Evolutionary conservation across 2,797 vertebrate species (phyloP).

Genomic region (Clamator glandarius): DNA sequence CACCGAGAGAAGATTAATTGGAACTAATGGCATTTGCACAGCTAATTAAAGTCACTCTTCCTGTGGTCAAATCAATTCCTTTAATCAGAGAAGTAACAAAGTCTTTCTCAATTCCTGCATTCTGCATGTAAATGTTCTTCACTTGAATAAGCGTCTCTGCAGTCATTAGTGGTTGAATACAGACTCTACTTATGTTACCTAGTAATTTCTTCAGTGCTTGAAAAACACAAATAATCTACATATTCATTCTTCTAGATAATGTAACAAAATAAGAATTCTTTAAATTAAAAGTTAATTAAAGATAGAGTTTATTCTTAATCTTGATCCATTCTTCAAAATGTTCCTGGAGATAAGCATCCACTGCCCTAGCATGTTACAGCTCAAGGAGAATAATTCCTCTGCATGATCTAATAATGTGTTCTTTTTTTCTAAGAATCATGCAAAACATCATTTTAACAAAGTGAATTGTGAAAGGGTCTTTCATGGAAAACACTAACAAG

Average conservation of each 20-base stretch:
- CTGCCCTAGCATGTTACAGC: not conserved
- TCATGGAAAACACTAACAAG: not conserved
- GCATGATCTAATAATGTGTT: too few species aligned
- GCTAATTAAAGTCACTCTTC: conserved; percentile 82
- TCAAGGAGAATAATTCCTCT: not conserved
- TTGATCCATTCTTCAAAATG: not conserved
- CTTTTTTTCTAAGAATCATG: not conserved
- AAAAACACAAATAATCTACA: conserved; percentile 21
- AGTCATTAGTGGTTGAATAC: conserved; percentile 44
- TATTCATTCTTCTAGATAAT: not conserved
- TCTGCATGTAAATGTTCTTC: conserved; percentile 70
- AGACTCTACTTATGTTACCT: conserved; percentile 23
- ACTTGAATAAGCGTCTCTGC: conserved; percentile 51
- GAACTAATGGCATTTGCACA: conserved; percentile 82
- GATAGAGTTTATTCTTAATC: not conserved
- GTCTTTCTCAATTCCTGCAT: conserved; percentile 64
- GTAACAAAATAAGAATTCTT: not conserved
- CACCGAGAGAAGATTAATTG: conserved; percentile 79
- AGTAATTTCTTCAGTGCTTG: conserved; percentile 40
- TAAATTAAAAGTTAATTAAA: not conserved
- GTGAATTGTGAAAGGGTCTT: not conserved
- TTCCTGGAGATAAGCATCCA: not conserved
- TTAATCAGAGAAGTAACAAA: conserved; percentile 78
- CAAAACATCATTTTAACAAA: not conserved
- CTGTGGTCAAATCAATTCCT: conserved; percentile 78